These are phyloP conservation scores for Drosophila diplacantha DNA, from an alignment of 2,888 invertebrate species.

Conservation along the genomic window DNA sequence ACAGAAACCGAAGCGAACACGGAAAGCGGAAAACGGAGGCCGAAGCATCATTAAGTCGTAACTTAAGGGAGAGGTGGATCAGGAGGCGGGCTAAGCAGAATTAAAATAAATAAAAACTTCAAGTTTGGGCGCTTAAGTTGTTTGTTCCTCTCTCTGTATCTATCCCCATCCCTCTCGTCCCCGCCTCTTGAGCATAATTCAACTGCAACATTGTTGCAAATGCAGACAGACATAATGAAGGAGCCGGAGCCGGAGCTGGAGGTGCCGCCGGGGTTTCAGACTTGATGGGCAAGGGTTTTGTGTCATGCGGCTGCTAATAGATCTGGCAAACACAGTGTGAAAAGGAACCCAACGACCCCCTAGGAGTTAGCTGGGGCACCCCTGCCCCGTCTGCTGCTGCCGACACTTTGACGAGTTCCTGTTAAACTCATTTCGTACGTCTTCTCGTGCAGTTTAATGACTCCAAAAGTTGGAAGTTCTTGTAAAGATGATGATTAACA, in stretches of 20 bases:
- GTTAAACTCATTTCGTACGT: constrained; percentile 23
- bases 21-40: constrained; percentile 9
- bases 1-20: constrained; percentile 1
- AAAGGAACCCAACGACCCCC: constrained; percentile 27
- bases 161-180: constrained; percentile 9
- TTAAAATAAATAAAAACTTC: constrained; percentile 70
- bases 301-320: constrained; percentile 60
- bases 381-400: background rate
- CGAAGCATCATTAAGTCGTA: constrained; percentile 61
- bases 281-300: constrained; percentile 36
- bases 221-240: constrained; percentile 51
- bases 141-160: constrained; percentile 56
- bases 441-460: constrained; percentile 25
- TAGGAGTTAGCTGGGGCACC: constrained; percentile 1
- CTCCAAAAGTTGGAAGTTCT: constrained; percentile 10
- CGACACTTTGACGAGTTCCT: constrained; percentile 33
- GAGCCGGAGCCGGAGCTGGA: background rate
- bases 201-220: constrained; percentile 66
- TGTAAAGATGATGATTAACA: constrained; percentile 11
- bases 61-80: constrained; percentile 5
- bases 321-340: constrained; percentile 64
- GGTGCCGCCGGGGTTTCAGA: constrained; percentile 10
- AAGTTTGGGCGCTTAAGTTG: constrained; percentile 67
- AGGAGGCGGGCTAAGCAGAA: constrained; percentile 39
- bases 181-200: constrained; percentile 52